A percentile compares a stretch with the other conserved stretches of the same genome.
These are phyloP conservation scores for Alethe diademata DNA, from an alignment of 2,113 vertebrate genomes.

Conservation along the genomic window DNA sequence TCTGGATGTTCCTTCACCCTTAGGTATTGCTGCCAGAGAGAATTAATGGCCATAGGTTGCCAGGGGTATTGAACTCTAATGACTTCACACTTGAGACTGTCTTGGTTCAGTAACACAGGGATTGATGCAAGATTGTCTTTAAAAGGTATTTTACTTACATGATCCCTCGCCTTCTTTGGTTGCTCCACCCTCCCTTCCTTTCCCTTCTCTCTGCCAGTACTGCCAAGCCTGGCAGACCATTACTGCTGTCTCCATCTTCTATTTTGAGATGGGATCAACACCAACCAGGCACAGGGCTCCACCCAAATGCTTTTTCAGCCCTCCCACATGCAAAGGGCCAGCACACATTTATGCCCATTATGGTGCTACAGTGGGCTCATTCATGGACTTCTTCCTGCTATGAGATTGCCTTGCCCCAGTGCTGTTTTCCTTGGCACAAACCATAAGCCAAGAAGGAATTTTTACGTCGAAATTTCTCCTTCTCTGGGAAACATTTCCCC, in stretches of 20 bases:
- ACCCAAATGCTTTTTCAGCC: not conserved
- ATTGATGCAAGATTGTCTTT: not conserved
- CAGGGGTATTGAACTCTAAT: not conserved
- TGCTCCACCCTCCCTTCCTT: not conserved
- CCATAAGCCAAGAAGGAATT: not conserved
- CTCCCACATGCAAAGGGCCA: not conserved
- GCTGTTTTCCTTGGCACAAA: not conserved
- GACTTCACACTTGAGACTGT: not conserved
- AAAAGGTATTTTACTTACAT: not conserved
- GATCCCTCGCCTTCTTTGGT: not conserved
- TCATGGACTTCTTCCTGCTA: not conserved
- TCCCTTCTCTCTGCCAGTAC: not conserved
- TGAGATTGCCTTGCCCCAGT: not conserved
- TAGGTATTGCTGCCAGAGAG: not conserved
- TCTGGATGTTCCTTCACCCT: not conserved
- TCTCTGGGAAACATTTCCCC: slow-evolving; percentile 6
- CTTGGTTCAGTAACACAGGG: not conserved
- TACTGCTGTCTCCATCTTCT: not conserved
- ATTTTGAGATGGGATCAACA: not conserved
- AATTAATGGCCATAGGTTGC: not conserved
- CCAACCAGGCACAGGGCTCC: not conserved
- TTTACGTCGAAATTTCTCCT: not conserved
- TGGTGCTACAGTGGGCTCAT: not conserved
- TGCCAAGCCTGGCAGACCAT: not conserved
- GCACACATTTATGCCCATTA: not conserved